Evolutionary conservation across 2,888 invertebrate genomes (phyloP), one percentile per base, ranked within the genome.

Genomic region (Dysmachus trigonus): DNA sequence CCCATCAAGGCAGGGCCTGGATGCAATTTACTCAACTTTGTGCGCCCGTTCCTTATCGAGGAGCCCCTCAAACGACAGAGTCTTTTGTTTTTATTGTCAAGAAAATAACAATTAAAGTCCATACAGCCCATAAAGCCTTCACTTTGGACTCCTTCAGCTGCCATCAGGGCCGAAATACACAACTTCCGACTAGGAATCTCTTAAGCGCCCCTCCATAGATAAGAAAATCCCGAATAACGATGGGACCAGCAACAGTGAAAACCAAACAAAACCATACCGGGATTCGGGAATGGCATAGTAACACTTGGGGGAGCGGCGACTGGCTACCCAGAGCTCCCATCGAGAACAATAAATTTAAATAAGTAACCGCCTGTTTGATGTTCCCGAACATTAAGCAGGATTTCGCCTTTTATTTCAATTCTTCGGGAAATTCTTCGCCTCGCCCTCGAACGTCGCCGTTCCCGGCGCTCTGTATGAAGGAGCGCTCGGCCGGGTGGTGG

Each of bases 351-450:
- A 87, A 87, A 87, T 87, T 87, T 87, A 86, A 87, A 87, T 87
- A 87, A 87, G 87, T 87, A 87, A 87, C 87, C 87, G 87, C 87
- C 87, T 87, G 87, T 87, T 87, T 87, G 87, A 85, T 87, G 87
- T 87, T 87, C 62, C 86, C 62, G 76, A 87, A 87, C 87, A 86
- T 87, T 87, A 87, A 87, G 53, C 87, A 87, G 87, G 82, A 87
- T 85, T 87, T 86, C 47, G 74, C 74, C 87, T 87, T 85, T 87
- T 85, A 87, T 87, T 87, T 87, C 82, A 87, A 87, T 82, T 85
- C 87, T 87, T 85, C 85, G 82, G 86, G 79, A 86, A 86, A 85
- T 85, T 85, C 82, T 76, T 76, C 72, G 38, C 77, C 38, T 22
- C 27, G 10, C n/a, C 47, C 47, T 47, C 18, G 47, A 47, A 6